Conservation (phyloP, 2,888 invertebrate species). For the Chrysina gloriosa region DNA sequence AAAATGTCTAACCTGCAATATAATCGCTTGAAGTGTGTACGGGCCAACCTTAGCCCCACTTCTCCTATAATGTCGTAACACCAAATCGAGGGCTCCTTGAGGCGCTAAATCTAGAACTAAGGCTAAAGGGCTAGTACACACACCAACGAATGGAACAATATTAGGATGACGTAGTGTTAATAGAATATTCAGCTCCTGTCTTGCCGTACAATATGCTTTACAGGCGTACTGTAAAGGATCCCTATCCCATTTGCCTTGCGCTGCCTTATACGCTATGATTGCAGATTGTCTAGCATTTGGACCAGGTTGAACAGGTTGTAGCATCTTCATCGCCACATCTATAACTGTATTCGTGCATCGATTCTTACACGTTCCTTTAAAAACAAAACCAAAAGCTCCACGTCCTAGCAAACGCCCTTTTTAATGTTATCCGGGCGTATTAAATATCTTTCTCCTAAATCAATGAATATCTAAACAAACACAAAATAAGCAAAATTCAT, state of each 20-base stretch:
- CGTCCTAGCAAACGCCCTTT: conserved; percentile 84
- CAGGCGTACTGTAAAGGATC: conserved; percentile 93
- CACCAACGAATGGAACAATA: conserved; percentile 92
- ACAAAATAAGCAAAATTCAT: background rate
- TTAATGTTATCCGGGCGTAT: conserved; percentile 86
- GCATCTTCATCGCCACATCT: conserved; percentile 93
- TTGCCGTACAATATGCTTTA: conserved; percentile 95
- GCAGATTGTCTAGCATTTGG: conserved; percentile 75
- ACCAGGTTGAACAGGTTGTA: conserved; percentile 93
- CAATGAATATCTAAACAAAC: conserved; percentile 78
- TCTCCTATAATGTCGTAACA: conserved; percentile 85
- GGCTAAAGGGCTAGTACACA: conserved; percentile 89
- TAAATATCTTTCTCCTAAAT: conserved; percentile 84
- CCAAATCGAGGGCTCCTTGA: conserved; percentile 87
- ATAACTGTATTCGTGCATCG: conserved; percentile 69
- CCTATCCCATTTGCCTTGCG: conserved; percentile 92
- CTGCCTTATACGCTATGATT: conserved; percentile 63
- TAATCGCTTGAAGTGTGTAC: conserved; percentile 84
- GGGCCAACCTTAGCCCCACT: conserved; percentile 86
- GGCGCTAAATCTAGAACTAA: conserved; percentile 92
- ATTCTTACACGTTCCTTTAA: conserved; percentile 79
- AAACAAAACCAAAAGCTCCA: conserved; percentile 99
- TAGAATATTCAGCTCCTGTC: conserved; percentile 93
- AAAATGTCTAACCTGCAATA: conserved; percentile 77
- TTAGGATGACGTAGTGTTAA: conserved; percentile 87